These are phyloP conservation scores for Acrossocheilus fasciatus DNA, from an alignment of 2,797 vertebrate genomes.

Conservation along the genomic window DNA sequence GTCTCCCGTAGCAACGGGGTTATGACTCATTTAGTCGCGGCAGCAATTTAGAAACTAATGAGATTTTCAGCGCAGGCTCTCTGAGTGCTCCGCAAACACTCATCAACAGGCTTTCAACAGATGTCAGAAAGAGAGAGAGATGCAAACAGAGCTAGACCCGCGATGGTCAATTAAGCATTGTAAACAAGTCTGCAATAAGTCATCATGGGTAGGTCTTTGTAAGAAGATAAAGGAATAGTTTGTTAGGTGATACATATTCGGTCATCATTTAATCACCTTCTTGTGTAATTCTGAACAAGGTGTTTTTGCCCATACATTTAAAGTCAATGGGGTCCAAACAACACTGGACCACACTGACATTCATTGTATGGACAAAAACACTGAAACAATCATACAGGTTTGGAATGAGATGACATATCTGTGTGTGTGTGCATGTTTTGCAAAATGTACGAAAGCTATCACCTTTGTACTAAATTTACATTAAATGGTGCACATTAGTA, in stretches of 20 bases:
- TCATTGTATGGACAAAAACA: background rate
- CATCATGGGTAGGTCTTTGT: background rate
- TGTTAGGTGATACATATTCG: background rate
- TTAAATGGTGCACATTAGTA: background rate
- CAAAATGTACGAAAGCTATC: background rate
- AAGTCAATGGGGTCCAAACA: background rate
- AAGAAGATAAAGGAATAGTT: background rate
- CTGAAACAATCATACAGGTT: background rate
- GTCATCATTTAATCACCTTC: background rate
- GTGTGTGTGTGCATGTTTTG: background rate
- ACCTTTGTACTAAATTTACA: background rate
- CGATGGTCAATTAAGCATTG: background rate
- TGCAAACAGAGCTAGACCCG: background rate
- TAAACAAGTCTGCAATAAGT: slow-evolving; percentile 1
- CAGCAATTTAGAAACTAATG: slow-evolving; percentile 77
- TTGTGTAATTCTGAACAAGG: background rate
- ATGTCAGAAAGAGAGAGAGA: background rate
- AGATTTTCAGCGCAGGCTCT: slow-evolving; percentile 73
- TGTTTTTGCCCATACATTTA: background rate
- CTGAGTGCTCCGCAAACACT: slow-evolving; percentile 61
- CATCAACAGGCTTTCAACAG: slow-evolving; percentile 46
- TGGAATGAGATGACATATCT: background rate
- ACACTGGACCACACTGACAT: background rate
- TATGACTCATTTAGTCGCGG: slow-evolving; percentile 71
- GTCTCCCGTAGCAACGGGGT: slow-evolving; percentile 79